Base-by-base conservation (phyloP, 2,113 vertebrate species). In the Pseudorhombus dupliciocellatus region DNA sequence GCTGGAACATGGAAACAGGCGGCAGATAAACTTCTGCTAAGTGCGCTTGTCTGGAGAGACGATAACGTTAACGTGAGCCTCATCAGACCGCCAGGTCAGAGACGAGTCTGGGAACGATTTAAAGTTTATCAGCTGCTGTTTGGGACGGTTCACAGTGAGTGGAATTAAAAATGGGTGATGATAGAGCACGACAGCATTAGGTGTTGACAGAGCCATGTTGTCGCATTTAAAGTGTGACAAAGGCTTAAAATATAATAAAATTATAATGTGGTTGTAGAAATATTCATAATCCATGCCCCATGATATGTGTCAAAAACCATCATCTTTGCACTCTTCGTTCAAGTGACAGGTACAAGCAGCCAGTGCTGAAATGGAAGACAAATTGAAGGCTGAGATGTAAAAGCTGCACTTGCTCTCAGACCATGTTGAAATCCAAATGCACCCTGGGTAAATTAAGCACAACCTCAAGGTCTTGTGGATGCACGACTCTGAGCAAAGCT, bases 11-110 rank as follows among this genome's bases (percentile, higher is more conserved):
- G 46, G 22, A 79, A 31, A 72, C 21, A 44, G 48, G 67, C 22
- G 1, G 18, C 34, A 79, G n/a, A 78, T 44, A 64, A 55, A 78
- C 20, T n/a, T 8, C 65, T 56, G 20, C 12, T 20, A 58, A 62
- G 37, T 25, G 26, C 42, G 59, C 60, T 67, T 75, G 52, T 79
- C 31, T 76, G 71, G 12, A 34, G 40, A 75, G 60, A 4, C 9
- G 69, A 56, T 25, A 50, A 61, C 0, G 34, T 28, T 24, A n/a
- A 62, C 2, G 3, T 42, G 40, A 48, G 37, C 24, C 15, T 44
- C 6, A 3, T 55, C 25, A 20, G 73, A 80, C 79, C 79, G 76
- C 71, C 58, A 34, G 68, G 56, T 56, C 15, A 50, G 62, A 79
- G 12, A 44, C 55, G 14, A 61, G 50, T 65, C 55, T 51, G 28